Percentiles rank a stretch among this genome's conserved stretches.
Conservation (phyloP, 1,140 invertebrate species). For the Palaemon carinicauda region DNA sequence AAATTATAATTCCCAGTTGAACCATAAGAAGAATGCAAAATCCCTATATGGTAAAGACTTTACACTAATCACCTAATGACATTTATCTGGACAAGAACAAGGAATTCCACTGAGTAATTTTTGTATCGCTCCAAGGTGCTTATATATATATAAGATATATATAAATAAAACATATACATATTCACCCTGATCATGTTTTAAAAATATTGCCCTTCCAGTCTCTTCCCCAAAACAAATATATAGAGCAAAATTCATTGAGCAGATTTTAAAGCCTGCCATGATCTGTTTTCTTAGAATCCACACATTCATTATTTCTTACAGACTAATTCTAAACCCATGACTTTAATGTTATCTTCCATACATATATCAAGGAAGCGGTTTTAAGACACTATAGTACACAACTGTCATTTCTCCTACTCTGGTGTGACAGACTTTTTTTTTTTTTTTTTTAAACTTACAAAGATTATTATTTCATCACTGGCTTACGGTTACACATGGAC, state of each 20-base stretch:
- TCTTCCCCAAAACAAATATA: constrained; percentile 30
- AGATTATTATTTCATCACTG: no score
- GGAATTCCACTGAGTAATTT: constrained; percentile 51
- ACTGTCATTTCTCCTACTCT: background rate
- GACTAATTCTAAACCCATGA: no score
- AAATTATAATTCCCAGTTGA: constrained; percentile 37
- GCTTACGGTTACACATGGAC: no score
- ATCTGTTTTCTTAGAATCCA: no score
- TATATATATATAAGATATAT: constrained; percentile 52
- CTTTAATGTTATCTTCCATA: background rate
- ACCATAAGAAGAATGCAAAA: constrained; percentile 25
- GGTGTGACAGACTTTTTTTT: background rate
- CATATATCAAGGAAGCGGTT: constrained; percentile 23
- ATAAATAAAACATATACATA: constrained; percentile 23
- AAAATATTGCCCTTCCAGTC: background rate
- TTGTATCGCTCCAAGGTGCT: constrained; percentile 48
- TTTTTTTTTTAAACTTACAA: no score
- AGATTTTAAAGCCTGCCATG: constrained; percentile 42
- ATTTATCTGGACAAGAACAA: constrained; percentile 51
- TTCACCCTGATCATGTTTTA: background rate
- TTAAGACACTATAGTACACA: constrained; percentile 32
- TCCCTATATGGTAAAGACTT: constrained; percentile 9
- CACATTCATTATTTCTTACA: no score
- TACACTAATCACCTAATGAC: background rate
- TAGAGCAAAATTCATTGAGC: constrained; percentile 40